Evolutionary conservation across 1,140 invertebrate species (phyloP), one percentile per base, ranked within the genome.

Genomic region (Heliconius congener): DNA sequence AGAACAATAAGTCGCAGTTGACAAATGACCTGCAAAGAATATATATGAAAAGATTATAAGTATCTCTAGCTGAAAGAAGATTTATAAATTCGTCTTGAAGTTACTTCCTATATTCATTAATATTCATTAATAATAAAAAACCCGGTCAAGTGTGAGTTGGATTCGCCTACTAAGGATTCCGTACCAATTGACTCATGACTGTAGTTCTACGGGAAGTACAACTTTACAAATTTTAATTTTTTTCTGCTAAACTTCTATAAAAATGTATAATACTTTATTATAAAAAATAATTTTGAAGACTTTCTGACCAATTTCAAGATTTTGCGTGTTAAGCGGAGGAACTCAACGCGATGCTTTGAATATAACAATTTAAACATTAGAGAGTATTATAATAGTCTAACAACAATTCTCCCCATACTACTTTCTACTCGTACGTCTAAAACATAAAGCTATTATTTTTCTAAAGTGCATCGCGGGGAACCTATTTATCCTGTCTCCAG

Each of bases 41-140:
- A 77, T 57, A 23, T 57, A 9, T 57, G n/a, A 57, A 57, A 57
- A 18, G 18, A 52, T n/a, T n/a, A n/a, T 57, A 23, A 13, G 11
- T 46, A 46, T 4, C 9, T 57, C 8, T 23, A 11, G 55, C n/a
- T 9, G 55, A 57, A 57, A 50, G 72, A 60, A 30, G 74, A 76
- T 82, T 86, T 89, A 89, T 85, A 88, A 89, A 90, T 89, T 86
- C 79, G 72, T 87, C 85, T 86, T 23, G 19, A 37, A 37, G 6
- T 6, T 37, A 8, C 34, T 37, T 37, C 5, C 34, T 8, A 1
- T 52, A 1, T 42, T 46, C 6, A 19, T 52, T 16, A 11, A 46
- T 16, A 46, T 46, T 46, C n/a, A n/a, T n/a, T n/a, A n/a, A n/a
- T n/a, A n/a, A 37, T 6, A 46, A 46, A 46, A 46, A 46, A 46